Percentiles rank a stretch among this genome's conserved stretches.
phyloP scores from a whole-genome alignment of 2,113 vertebrate species.

The Calidris pugnax region DNA sequence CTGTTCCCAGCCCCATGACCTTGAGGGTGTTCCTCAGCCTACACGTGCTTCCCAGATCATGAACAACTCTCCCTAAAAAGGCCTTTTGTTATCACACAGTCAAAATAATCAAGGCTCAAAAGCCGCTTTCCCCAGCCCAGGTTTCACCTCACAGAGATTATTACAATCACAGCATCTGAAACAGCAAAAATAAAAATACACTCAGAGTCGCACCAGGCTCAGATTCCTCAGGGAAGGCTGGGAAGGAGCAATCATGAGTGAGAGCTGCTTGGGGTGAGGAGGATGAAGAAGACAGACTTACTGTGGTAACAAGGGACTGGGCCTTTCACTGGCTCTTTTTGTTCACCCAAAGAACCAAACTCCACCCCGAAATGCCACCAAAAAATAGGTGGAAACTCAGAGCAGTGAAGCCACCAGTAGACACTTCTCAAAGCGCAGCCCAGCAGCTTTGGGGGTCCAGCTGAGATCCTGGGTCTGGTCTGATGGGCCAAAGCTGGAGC shows the following conservation, averaged over 20 bases:
- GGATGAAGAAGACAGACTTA: not conserved
- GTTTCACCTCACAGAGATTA: not conserved
- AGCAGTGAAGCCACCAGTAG: not conserved
- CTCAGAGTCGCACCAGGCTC: not conserved
- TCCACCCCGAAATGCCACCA: rapidly evolving
- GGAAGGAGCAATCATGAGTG: rapidly evolving
- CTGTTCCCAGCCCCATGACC: not conserved
- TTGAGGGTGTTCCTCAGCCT: not conserved
- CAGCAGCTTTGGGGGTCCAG: not conserved
- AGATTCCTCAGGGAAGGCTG: not conserved
- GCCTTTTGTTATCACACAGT: not conserved
- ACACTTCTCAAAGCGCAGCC: not conserved
- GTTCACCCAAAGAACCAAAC: not conserved
- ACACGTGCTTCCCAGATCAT: not conserved
- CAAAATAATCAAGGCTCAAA: not conserved
- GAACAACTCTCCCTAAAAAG: not conserved
- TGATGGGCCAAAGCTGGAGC: not conserved
- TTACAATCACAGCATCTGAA: not conserved
- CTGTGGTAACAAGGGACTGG: not conserved
- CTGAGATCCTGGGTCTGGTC: not conserved
- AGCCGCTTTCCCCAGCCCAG: not conserved
- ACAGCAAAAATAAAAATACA: not conserved
- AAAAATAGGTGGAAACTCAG: not conserved
- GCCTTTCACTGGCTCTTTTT: not conserved
- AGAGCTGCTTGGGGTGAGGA: not conserved